phyloP scores from a whole-genome alignment of 2,113 vertebrate species.

The Nanorana parkeri region DNA sequence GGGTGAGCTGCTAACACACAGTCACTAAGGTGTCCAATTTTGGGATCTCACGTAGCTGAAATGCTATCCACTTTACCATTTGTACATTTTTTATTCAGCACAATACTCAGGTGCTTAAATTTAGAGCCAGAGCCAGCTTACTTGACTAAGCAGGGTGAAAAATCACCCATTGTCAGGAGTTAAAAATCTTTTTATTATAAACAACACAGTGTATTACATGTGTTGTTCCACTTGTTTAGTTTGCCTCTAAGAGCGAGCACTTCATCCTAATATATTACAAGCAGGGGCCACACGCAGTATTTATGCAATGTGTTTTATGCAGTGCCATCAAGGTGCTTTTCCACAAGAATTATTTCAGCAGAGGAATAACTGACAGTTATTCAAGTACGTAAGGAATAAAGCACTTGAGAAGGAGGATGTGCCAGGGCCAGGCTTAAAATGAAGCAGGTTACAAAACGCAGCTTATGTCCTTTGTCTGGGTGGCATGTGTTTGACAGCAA shows the following conservation, averaged over 20 bases:
- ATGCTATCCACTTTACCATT: too few relatives aligned
- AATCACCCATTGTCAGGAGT: background rate
- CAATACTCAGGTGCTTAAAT: background rate
- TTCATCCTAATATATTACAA: background rate
- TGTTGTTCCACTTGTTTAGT: too few relatives aligned
- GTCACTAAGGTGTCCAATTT: too few relatives aligned
- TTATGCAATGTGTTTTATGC: background rate
- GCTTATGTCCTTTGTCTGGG: background rate
- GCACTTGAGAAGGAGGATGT: constrained; percentile 1
- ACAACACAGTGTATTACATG: background rate
- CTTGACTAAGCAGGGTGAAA: background rate
- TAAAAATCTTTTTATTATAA: background rate
- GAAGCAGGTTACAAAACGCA: background rate
- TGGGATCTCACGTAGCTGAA: too few relatives aligned
- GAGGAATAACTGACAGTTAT: background rate
- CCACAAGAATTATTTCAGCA: background rate
- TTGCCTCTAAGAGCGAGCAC: background rate
- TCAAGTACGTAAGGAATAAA: constrained; percentile 24
- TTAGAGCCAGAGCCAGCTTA: background rate
- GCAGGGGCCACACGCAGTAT: background rate
- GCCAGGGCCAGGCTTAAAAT: constrained; percentile 14
- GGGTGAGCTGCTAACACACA: too few relatives aligned
- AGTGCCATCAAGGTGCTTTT: background rate
- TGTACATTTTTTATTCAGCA: too few relatives aligned
- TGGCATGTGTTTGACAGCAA: constrained; percentile 6